phyloP scores from a whole-genome alignment of 2,113 vertebrate species.

The Pogonocichla stellata region DNA sequence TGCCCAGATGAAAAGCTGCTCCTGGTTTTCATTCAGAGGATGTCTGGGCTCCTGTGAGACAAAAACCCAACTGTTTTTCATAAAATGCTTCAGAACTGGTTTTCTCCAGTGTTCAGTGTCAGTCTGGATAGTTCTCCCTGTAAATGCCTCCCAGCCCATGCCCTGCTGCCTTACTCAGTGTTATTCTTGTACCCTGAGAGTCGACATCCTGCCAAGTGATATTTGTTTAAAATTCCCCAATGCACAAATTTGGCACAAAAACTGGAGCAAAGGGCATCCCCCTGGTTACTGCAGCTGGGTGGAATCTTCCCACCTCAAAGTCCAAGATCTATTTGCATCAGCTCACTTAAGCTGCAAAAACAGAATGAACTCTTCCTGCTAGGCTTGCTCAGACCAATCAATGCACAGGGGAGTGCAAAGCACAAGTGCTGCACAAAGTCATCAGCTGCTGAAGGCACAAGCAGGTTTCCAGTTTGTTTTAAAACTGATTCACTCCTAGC shows the following conservation, averaged over 20 bases:
- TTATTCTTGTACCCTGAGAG: conserved; percentile 12
- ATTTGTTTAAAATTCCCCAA: conserved; percentile 51
- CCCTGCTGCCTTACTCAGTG: not conserved
- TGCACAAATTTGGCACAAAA: conserved; percentile 48
- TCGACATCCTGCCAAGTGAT: not conserved
- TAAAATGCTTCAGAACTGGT: not conserved
- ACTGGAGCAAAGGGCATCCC: conserved; percentile 53
- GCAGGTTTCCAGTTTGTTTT: conserved; percentile 5
- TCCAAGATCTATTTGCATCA: conserved; percentile 45
- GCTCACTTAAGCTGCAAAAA: conserved; percentile 3
- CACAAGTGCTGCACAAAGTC: not conserved
- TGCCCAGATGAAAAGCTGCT: not conserved
- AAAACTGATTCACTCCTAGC: conserved; percentile 25
- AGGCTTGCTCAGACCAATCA: not conserved
- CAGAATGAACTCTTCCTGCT: conserved; percentile 12
- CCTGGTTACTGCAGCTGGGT: conserved; percentile 42
- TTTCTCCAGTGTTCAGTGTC: not conserved
- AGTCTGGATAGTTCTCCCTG: not conserved
- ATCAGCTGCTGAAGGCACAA: not conserved
- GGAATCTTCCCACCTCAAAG: conserved; percentile 67
- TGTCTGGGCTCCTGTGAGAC: not conserved
- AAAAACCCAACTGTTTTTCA: not conserved
- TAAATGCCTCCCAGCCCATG: not conserved
- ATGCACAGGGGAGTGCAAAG: fast-evolving
- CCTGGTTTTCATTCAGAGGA: not conserved